Evolutionary conservation across 1,140 invertebrate genomes (phyloP), one percentile per base, ranked within the genome.

Genomic region (Alviniconcha marisindica): DNA sequence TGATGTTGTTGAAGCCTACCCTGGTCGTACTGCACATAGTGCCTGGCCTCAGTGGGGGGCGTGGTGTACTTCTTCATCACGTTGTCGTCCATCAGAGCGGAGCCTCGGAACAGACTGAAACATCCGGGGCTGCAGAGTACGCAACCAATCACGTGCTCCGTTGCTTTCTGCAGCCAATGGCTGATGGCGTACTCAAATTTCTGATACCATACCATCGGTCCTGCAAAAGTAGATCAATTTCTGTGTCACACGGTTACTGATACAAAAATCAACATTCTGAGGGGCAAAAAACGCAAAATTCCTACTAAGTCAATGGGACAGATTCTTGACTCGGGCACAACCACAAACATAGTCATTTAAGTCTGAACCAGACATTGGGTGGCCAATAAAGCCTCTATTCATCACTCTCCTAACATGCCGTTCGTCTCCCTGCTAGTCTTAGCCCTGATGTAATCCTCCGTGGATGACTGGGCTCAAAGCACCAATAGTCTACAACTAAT

Each of bases 11-110:
- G n/a, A 15, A 7, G 54, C 82, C 42, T 84, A 93, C 93, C 94
- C 91, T 95, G 94, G 93, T 95, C 94, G 86, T 95, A 95, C 89
- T 95, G 95, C 10, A 95, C 94, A 88, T 95, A 95, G 85, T 95
- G 94, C 38, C 92, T 83, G n/a, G 95, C 94, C 87, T 94, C 92
- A 48, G 92, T 92, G 1, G 94, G 93, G 79, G 91, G 91, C 0
- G 92, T 93, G 14, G 95, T 94, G 86, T 90, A 90, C 15, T 82
- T 77, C 80, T 83, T 88, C 87, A 90, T 87, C 15, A 91, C 89
- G 63, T 91, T 91, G 82, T 91, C 89, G 60, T 89, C 90, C 86
- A 91, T 89, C 31, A 91, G 77, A 40, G 89, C 88, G 0, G 90
- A 90, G 15, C 89, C 90, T 4, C 90, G 87, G 78, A 91, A 91